Conservation (phyloP, 2,113 vertebrate genomes). For the Corynorhinus townsendii region DNA sequence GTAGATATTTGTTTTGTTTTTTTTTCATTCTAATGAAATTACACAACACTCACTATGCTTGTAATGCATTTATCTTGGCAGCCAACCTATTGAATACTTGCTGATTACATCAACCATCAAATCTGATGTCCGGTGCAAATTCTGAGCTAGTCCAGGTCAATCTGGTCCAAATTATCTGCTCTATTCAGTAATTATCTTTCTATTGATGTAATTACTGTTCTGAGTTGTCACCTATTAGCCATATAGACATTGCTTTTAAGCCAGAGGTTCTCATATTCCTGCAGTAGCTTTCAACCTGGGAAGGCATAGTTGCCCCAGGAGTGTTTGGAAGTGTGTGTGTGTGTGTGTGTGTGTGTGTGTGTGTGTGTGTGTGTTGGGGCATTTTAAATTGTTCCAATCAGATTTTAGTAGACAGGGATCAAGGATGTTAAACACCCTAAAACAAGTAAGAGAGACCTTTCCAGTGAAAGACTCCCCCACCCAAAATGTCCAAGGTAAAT, state of each 20-base stretch:
- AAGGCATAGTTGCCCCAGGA: background rate
- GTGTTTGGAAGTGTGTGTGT: background rate
- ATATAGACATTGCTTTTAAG: background rate
- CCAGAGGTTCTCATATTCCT: background rate
- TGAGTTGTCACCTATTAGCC: background rate
- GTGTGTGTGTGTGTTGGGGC: too few relatives aligned
- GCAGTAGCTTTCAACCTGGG: background rate
- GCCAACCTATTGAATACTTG: background rate
- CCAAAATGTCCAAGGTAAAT: background rate
- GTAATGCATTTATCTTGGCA: constrained; percentile 49
- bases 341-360: too few relatives aligned
- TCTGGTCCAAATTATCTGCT: background rate
- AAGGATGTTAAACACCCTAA: background rate
- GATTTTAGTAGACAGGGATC: background rate
- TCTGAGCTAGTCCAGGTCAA: background rate
- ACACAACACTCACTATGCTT: background rate
- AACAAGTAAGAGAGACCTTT: background rate
- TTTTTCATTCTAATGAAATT: constrained; percentile 31
- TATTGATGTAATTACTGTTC: background rate
- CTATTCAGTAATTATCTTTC: background rate
- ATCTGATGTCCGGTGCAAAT: background rate
- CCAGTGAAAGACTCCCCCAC: background rate
- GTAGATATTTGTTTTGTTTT: constrained; percentile 20
- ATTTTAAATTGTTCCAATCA: background rate
- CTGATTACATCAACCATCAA: constrained; percentile 34